These are phyloP conservation scores for Probosciger aterrimus DNA, from an alignment of 2,113 vertebrate genomes.

Conservation along the genomic window DNA sequence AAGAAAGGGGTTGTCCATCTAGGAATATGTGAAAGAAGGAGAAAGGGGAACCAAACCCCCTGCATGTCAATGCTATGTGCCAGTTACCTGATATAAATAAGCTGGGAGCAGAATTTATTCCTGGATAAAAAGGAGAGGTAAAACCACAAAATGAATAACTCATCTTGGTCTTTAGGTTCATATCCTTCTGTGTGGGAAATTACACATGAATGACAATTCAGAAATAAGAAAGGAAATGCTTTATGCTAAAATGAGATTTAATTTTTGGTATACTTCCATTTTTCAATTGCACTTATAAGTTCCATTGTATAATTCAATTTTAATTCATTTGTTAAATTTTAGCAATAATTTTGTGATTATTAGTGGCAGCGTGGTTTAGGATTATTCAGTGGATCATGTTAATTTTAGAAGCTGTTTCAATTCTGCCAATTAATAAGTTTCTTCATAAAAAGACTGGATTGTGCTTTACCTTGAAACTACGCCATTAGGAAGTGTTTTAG, in stretches of 20 bases:
- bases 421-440: background rate
- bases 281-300: background rate
- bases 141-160: background rate
- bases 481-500: background rate
- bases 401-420: background rate
- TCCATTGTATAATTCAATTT: background rate
- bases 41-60: fast-evolving
- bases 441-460: background rate
- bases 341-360: background rate
- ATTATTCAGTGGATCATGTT: background rate
- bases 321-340: background rate
- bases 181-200: background rate
- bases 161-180: background rate
- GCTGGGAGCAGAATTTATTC: background rate
- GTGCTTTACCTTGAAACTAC: background rate
- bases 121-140: background rate
- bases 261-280: background rate
- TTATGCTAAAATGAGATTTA: background rate
- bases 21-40: background rate
- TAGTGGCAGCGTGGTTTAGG: background rate
- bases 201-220: background rate
- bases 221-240: background rate
- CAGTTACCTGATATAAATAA: background rate
- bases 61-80: fast-evolving
- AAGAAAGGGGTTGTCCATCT: background rate